Percentiles rank a stretch among this genome's conserved stretches.
phyloP scores from a whole-genome alignment of 1,140 invertebrate genomes.

The Plectrocnemia conspersa region DNA sequence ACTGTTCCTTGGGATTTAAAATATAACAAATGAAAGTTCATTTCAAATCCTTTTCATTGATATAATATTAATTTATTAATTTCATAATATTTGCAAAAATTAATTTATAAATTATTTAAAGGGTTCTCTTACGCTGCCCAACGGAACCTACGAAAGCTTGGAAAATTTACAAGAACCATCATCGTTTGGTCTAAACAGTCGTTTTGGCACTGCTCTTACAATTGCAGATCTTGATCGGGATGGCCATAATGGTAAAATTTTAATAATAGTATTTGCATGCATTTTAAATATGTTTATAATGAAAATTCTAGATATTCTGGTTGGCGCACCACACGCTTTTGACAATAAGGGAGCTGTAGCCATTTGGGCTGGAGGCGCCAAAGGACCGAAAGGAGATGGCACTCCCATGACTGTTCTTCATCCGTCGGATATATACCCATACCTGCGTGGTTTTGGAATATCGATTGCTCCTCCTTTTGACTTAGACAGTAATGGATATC shows the following conservation, averaged over 20 bases:
- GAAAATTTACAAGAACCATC: background rate
- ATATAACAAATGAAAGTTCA: background rate
- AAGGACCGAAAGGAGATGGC: constrained; percentile 40
- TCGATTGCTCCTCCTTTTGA: constrained; percentile 49
- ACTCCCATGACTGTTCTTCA: constrained; percentile 37
- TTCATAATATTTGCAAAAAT: background rate
- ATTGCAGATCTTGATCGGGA: constrained; percentile 52
- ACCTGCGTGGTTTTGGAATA: constrained; percentile 49
- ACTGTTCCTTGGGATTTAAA: constrained; percentile 13
- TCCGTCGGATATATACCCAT: constrained; percentile 39
- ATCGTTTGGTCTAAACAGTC: constrained; percentile 37
- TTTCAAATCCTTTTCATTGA: background rate
- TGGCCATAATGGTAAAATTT: constrained; percentile 41
- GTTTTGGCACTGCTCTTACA: constrained; percentile 48
- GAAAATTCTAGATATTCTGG: constrained; percentile 45
- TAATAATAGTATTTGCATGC: background rate
- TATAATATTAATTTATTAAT: background rate
- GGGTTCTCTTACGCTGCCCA: background rate
- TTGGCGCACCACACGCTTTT: constrained; percentile 49
- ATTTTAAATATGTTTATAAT: background rate
- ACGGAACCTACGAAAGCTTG: background rate
- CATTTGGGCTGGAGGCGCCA: constrained; percentile 48
- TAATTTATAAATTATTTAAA: background rate
- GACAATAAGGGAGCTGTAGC: constrained; percentile 49
- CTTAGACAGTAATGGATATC: constrained; percentile 47